Conservation (phyloP, 2,113 vertebrate species). For the Fregetta grallaria region DNA sequence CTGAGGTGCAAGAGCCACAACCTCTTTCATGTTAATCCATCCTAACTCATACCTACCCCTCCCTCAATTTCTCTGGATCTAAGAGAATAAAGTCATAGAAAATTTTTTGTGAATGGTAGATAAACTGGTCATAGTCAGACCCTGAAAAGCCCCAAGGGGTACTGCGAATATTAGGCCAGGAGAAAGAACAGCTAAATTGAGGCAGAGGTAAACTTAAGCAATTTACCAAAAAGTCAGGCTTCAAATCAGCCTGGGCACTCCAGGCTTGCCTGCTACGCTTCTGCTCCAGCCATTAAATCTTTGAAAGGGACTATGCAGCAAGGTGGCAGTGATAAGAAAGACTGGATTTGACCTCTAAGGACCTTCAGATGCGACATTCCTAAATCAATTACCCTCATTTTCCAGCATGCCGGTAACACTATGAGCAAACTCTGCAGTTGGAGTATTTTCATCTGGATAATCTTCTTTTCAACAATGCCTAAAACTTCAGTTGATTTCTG, state of each 20-base stretch:
- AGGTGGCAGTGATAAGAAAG: neutral
- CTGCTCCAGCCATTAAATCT: slow-evolving; percentile 20
- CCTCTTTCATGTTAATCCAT: neutral
- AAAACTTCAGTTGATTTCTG: neutral
- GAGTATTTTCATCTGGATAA: neutral
- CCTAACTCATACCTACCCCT: neutral
- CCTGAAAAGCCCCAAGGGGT: neutral
- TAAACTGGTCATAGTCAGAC: neutral
- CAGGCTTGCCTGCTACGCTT: neutral
- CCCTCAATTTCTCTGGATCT: neutral
- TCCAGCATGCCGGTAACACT: neutral
- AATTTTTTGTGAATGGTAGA: neutral
- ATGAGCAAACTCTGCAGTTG: neutral
- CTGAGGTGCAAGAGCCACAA: neutral
- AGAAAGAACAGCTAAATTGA: neutral
- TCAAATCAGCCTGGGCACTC: neutral
- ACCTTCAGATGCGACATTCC: neutral
- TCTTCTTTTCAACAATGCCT: neutral
- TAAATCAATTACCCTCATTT: neutral
- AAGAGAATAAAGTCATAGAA: neutral
- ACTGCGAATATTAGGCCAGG: fast-evolving
- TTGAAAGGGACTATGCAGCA: slow-evolving; percentile 28
- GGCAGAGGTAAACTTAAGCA: neutral
- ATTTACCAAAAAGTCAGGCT: neutral
- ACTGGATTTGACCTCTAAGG: slow-evolving; percentile 16